Base-by-base conservation (phyloP, 2,888 invertebrate species). In the Morinoia aosen region DNA sequence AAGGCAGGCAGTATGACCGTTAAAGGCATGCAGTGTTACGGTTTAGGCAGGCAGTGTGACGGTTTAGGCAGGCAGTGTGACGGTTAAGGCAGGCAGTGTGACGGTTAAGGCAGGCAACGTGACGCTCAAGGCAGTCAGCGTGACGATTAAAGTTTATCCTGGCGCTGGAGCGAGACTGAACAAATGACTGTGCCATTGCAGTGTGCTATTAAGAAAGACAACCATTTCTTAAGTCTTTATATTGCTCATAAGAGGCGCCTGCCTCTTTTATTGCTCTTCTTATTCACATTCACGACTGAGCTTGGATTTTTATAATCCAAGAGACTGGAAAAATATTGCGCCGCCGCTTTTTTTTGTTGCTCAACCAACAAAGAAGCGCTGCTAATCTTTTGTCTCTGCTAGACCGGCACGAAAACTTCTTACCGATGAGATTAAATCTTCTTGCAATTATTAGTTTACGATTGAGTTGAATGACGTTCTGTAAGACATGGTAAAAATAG, bases 171-270 rank as follows among this genome's bases (percentile, higher is more conserved):
- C 90, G 40, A 39, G 90, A 40, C 48, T 90, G 48, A 48, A 90
- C 40, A 90, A 90, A 90, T 90, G 90, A 33, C 8, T 40, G 14
- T 25, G 90, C 48, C 90, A 48, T 90, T 48, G 39, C 48, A 90
- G 7, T 14, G 90, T 33, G 90, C 90, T 14, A 40, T 90, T 90
- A 40, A 40, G 48, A 90, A 90, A 90, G 40, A 90, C 90, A 90
- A 90, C 90, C 90, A 90, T 48, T 90, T 90, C 90, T 90, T 90
- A 12, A 48, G 90, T 48, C 90, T 40, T 90, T 90, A 90, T 90
- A 39, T 40, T 90, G 90, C 48, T 90, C 90, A 90, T 40, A 90
- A 90, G 39, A 14, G 48, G 16, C 48, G 90, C 48, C 48, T 76
- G 10, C 2, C 76, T 76, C 76, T 76, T 76, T 76, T 76, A 76